Conservation (phyloP, 2,113 vertebrate species). For the Herpetotheres cachinnans region DNA sequence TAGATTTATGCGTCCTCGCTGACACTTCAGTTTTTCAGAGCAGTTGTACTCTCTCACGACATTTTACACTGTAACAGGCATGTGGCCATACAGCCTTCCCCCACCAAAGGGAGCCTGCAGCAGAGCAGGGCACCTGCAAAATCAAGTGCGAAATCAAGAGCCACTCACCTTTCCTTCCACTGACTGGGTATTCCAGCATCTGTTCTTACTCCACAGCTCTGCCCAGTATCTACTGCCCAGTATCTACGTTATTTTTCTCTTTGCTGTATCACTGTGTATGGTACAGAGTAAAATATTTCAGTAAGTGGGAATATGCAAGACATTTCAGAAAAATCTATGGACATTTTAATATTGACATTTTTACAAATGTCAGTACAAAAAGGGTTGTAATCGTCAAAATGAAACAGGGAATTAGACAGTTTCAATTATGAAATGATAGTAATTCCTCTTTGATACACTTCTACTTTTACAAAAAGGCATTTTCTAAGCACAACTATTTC, state of each 20-base stretch:
- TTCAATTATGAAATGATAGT: neutral
- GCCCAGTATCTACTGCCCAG: accelerated
- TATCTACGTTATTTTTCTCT: neutral
- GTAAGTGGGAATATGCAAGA: neutral
- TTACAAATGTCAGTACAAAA: neutral
- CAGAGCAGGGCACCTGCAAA: neutral
- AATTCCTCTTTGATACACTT: neutral
- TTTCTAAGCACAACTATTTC: neutral
- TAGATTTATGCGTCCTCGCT: neutral
- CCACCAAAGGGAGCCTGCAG: neutral
- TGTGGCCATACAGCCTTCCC: neutral
- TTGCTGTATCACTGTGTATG: neutral
- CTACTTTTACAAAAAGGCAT: neutral
- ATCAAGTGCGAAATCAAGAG: neutral
- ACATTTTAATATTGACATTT: neutral
- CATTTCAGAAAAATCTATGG: neutral
- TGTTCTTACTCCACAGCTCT: neutral
- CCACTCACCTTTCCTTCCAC: neutral
- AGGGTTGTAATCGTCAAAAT: neutral
- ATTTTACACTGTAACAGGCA: neutral
- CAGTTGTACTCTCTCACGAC: neutral
- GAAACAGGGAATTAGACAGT: neutral
- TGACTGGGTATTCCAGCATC: neutral
- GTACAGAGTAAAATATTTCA: neutral
- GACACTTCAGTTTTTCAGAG: neutral